phyloP scores from a whole-genome alignment of 2,888 invertebrate genomes.

The Drosophila flavopinicola region DNA sequence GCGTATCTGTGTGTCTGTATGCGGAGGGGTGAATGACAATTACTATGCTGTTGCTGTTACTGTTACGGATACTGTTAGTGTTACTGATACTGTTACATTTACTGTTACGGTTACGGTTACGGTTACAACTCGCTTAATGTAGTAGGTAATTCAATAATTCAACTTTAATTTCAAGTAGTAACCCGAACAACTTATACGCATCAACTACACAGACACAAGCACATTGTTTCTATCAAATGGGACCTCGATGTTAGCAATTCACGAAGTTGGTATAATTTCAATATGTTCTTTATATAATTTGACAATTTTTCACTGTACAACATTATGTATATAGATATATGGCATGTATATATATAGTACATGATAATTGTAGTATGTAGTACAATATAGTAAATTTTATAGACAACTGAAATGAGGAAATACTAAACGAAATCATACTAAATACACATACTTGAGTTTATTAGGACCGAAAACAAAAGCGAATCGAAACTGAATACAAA shows the following conservation, averaged over 20 bases:
- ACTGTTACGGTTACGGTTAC: slow-evolving; percentile 17
- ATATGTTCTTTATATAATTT: slow-evolving; percentile 25
- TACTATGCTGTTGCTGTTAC: slow-evolving; percentile 41
- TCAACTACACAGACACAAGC: slow-evolving; percentile 78
- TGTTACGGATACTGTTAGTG: slow-evolving; percentile 26
- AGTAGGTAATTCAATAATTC: slow-evolving; percentile 25
- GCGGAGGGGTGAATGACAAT: slow-evolving; percentile 52
- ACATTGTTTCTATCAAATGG: slow-evolving; percentile 58
- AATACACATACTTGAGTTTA: slow-evolving; percentile 33
- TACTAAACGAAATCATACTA: slow-evolving; percentile 33
- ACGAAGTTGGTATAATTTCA: slow-evolving; percentile 18
- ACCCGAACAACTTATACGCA: slow-evolving; percentile 52
- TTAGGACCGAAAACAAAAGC: slow-evolving; percentile 31
- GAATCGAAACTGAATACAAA: slow-evolving; percentile 48
- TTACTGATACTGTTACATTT: slow-evolving; percentile 25
- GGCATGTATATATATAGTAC: slow-evolving; percentile 69
- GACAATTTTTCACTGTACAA: slow-evolving; percentile 67
- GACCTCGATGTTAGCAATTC: slow-evolving; percentile 37
- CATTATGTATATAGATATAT: slow-evolving; percentile 65
- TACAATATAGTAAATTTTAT: slow-evolving; percentile 52
- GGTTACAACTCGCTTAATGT: slow-evolving; percentile 21
- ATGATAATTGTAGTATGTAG: slow-evolving; percentile 54
- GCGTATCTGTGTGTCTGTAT: slow-evolving; percentile 55
- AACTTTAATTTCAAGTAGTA: slow-evolving; percentile 32
- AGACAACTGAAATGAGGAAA: slow-evolving; percentile 51